phyloP scores from a whole-genome alignment of 2,888 invertebrate species.

The Athalia rosae region DNA sequence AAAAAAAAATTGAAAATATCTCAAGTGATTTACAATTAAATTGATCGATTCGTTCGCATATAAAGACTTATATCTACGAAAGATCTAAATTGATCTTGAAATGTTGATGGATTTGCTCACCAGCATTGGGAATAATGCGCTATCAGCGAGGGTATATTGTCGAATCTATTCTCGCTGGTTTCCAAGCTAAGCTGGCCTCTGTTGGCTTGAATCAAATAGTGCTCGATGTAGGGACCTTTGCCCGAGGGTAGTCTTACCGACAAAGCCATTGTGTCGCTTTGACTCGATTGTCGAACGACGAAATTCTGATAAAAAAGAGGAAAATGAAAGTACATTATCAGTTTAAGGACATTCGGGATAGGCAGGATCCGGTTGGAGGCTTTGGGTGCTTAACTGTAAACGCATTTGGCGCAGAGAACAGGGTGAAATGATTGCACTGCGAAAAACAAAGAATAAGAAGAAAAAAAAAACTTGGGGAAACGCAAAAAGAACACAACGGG shows the following conservation, averaged over 20 bases:
- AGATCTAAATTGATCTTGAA: constrained; percentile 17
- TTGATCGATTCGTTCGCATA: not conserved
- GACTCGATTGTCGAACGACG: constrained; percentile 95
- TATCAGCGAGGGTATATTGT: constrained; percentile 93
- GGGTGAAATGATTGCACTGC: constrained; percentile 5
- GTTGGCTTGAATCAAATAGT: constrained; percentile 94
- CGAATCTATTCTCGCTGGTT: constrained; percentile 94
- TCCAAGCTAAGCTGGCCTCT: constrained; percentile 90
- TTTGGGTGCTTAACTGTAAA: constrained; percentile 12
- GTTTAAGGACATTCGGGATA: constrained; percentile 19
- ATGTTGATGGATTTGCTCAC: constrained; percentile 73
- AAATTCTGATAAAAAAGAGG: constrained; percentile 84
- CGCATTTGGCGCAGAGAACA: constrained; percentile 20
- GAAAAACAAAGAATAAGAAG: constrained; percentile 1
- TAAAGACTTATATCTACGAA: not conserved
- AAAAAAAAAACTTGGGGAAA: not conserved
- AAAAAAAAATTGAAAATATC: constrained; percentile 9
- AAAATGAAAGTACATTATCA: constrained; percentile 32
- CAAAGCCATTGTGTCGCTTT: constrained; percentile 95
- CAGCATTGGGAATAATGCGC: constrained; percentile 96
- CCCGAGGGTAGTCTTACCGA: constrained; percentile 92
- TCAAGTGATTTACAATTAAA: not conserved
- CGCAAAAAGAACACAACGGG: not conserved
- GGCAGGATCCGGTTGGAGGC: not conserved
- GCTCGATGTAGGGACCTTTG: constrained; percentile 94